Conservation (phyloP, 2,888 invertebrate genomes). For the Pammene fasciana region DNA sequence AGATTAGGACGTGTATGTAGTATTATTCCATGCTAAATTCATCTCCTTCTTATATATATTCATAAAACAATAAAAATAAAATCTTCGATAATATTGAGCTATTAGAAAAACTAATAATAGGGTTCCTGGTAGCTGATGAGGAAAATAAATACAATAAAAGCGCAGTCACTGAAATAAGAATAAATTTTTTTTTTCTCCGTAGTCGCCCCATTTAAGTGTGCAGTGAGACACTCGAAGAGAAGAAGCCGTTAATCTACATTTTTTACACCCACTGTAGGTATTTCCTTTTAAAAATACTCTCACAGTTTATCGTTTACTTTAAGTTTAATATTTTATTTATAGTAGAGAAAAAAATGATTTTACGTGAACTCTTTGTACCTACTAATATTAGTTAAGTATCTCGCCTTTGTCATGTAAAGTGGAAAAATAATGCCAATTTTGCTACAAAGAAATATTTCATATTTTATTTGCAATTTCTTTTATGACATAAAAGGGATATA, state of each 20-base stretch:
- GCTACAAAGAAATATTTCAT: slow-evolving; percentile 11
- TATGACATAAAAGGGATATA: slow-evolving; percentile 9
- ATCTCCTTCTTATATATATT: too few species aligned
- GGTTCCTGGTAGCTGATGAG: neutral
- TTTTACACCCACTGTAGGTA: slow-evolving; percentile 14
- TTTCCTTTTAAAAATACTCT: slow-evolving; percentile 25
- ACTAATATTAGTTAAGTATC: neutral
- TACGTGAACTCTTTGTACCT: neutral
- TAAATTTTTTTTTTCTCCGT: slow-evolving; percentile 13
- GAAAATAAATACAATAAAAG: slow-evolving; percentile 9
- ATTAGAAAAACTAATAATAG: too few species aligned
- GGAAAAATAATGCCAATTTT: slow-evolving; percentile 17
- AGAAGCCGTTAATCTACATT: slow-evolving; percentile 32
- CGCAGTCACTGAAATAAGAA: slow-evolving; percentile 16
- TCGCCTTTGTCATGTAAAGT: slow-evolving; percentile 25
- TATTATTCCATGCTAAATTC: too few species aligned
- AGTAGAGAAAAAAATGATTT: slow-evolving; percentile 1
- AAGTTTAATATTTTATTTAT: slow-evolving; percentile 9
- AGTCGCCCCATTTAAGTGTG: slow-evolving; percentile 27
- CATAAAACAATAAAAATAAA: too few species aligned
- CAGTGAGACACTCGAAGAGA: slow-evolving; percentile 24
- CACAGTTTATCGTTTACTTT: slow-evolving; percentile 7
- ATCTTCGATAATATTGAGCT: too few species aligned
- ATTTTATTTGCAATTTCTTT: slow-evolving; percentile 18
- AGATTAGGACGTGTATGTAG: too few species aligned